phyloP scores from a whole-genome alignment of 2,888 invertebrate species.

The Ormyrus nitidulus region DNA sequence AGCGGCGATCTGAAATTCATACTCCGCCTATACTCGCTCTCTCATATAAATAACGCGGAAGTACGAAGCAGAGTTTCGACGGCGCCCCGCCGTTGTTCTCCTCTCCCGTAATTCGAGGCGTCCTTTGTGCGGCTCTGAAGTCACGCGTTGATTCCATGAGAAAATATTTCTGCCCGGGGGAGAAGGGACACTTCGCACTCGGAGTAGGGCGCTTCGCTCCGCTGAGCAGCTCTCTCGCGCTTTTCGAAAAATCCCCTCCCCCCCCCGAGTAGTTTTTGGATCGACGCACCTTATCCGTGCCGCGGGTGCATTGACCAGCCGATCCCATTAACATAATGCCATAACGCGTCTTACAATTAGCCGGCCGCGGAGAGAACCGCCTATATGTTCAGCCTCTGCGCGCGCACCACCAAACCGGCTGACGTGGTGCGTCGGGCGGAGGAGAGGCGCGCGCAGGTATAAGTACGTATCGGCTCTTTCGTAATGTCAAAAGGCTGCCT shows the following conservation, averaged over 20 bases:
- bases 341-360: conserved; percentile 57
- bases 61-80: conserved; percentile 17
- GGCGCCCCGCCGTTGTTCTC: conserved; percentile 8
- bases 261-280: conserved; percentile 6
- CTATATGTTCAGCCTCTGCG: conserved; percentile 6
- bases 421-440: neutral
- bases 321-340: conserved; percentile 65
- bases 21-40: neutral
- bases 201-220: conserved; percentile 38
- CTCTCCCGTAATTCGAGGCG: conserved; percentile 39
- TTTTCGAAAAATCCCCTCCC: no score
- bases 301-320: conserved; percentile 63
- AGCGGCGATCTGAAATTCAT: conserved; percentile 11
- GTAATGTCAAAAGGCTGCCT: neutral
- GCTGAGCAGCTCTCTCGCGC: conserved; percentile 13
- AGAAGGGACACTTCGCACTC: neutral
- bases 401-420: neutral
- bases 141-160: conserved; percentile 53
- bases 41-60: conserved; percentile 27
- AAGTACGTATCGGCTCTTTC: neutral
- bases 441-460: neutral
- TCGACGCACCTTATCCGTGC: conserved; percentile 2
- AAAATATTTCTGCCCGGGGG: conserved; percentile 22
- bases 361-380: conserved; percentile 13
- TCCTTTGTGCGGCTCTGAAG: conserved; percentile 41